Conservation (phyloP, 2,113 vertebrate genomes). For the Ceyx cyanopectus region DNA sequence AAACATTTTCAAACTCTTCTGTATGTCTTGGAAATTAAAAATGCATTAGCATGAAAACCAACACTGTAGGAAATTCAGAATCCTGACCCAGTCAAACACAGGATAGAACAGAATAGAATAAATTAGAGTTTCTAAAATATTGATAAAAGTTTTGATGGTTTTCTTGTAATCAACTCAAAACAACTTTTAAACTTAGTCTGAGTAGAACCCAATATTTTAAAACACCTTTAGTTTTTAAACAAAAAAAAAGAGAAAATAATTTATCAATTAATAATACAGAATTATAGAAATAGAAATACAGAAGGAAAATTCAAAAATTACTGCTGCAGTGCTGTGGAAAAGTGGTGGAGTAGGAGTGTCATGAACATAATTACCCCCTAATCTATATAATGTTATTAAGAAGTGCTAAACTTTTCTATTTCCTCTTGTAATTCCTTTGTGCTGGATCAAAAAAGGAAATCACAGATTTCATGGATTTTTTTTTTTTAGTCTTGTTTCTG, state of each 20-base stretch:
- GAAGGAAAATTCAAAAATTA: not conserved
- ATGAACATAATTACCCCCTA: accelerated
- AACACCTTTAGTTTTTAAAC: too few relatives aligned
- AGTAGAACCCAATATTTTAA: too few relatives aligned
- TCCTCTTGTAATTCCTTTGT: not conserved
- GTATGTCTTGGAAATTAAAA: not conserved
- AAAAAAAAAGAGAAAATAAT: too few relatives aligned
- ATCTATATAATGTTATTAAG: not conserved
- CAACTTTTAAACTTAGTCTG: too few relatives aligned
- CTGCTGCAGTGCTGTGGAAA: not conserved
- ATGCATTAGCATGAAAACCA: not conserved
- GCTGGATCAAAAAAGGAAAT: not conserved
- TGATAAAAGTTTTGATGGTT: too few relatives aligned
- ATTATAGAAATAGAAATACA: not conserved
- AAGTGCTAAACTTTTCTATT: not conserved
- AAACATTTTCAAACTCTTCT: not conserved
- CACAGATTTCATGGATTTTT: not conserved
- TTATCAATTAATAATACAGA: too few relatives aligned
- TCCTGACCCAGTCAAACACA: not conserved
- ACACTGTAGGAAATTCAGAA: not conserved
- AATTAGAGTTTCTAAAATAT: too few relatives aligned
- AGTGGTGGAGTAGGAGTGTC: not conserved
- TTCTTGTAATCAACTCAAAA: too few relatives aligned
- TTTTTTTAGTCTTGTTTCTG: not conserved
- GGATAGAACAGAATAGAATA: not conserved